Percentiles rank a stretch among this genome's conserved stretches.
phyloP scores from a whole-genome alignment of 2,797 vertebrate species.

The Trichosurus vulpecula region DNA sequence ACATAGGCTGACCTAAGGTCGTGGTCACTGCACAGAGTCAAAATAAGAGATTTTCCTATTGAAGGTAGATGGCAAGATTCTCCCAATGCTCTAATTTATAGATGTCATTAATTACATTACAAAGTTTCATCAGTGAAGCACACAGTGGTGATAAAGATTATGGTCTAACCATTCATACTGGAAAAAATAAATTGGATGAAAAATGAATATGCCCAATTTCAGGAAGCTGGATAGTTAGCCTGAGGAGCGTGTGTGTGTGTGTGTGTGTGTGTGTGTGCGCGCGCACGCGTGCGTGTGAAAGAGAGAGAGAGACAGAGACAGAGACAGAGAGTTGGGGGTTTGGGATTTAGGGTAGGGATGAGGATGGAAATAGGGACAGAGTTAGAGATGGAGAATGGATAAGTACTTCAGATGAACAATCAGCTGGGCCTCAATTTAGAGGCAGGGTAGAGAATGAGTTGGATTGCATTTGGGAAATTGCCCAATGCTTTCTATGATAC shows the following conservation, averaged over 20 bases:
- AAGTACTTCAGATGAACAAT: not conserved
- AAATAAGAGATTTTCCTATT: not conserved
- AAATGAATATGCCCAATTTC: not conserved
- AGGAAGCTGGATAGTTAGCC: not conserved
- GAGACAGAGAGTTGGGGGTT: too few relatives aligned
- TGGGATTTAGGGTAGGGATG: not conserved
- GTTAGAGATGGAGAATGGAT: not conserved
- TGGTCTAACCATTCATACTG: not conserved
- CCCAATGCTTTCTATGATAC: not conserved
- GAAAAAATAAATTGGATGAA: not conserved
- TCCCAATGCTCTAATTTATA: not conserved
- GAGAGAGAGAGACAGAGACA: not conserved
- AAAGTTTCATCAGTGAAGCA: not conserved
- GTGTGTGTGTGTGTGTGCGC: not conserved
- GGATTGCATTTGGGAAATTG: not conserved
- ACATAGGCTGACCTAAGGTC: not conserved
- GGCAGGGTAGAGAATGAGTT: not conserved
- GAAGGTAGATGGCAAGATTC: not conserved
- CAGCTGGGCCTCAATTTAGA: not conserved
- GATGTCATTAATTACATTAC: not conserved
- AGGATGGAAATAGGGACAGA: not conserved
- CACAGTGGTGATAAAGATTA: not conserved
- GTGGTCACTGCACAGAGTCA: not conserved
- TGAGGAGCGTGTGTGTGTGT: too few relatives aligned
- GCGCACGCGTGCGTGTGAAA: not conserved